Conservation (phyloP, 2,888 invertebrate genomes). For the Apamea sordens region DNA sequence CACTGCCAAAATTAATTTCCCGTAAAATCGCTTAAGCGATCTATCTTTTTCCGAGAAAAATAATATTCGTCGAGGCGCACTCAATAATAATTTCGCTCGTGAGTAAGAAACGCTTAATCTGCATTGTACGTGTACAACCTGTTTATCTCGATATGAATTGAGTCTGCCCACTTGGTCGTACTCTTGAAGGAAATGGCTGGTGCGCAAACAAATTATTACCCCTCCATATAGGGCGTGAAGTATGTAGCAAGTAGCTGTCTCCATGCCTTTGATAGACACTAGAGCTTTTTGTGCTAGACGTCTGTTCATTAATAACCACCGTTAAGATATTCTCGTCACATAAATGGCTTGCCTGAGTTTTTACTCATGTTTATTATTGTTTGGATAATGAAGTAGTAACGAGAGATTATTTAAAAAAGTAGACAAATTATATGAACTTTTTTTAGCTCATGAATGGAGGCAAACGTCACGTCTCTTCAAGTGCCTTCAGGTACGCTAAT, state of each 20-base stretch:
- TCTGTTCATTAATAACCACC: conserved; percentile 80
- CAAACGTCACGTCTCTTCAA: background rate
- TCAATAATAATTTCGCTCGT: conserved; percentile 82
- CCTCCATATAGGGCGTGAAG: conserved; percentile 80
- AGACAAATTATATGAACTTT: conserved; percentile 21
- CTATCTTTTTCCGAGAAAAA: conserved; percentile 88
- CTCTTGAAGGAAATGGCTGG: conserved; percentile 78
- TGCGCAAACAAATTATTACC: conserved; percentile 85
- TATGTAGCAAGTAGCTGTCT: conserved; percentile 77
- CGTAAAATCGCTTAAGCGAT: conserved; percentile 88
- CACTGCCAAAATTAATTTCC: conserved; percentile 88
- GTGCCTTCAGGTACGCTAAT: conserved; percentile 6
- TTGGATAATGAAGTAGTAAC: conserved; percentile 58
- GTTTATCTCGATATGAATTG: conserved; percentile 81
- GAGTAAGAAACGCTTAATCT: conserved; percentile 82
- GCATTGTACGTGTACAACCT: conserved; percentile 76
- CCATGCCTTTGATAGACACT: conserved; percentile 75
- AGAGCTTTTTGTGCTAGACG: conserved; percentile 76
- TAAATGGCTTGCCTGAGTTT: conserved; percentile 78
- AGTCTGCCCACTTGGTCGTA: conserved; percentile 73
- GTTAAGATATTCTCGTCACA: conserved; percentile 73
- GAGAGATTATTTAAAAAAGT: conserved; percentile 46
- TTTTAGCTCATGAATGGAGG: background rate
- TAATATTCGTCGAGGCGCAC: conserved; percentile 80
- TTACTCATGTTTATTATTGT: conserved; percentile 70